Evolutionary conservation across 1,140 invertebrate species (phyloP).

Genomic region (Chionoecetes opilio): DNA sequence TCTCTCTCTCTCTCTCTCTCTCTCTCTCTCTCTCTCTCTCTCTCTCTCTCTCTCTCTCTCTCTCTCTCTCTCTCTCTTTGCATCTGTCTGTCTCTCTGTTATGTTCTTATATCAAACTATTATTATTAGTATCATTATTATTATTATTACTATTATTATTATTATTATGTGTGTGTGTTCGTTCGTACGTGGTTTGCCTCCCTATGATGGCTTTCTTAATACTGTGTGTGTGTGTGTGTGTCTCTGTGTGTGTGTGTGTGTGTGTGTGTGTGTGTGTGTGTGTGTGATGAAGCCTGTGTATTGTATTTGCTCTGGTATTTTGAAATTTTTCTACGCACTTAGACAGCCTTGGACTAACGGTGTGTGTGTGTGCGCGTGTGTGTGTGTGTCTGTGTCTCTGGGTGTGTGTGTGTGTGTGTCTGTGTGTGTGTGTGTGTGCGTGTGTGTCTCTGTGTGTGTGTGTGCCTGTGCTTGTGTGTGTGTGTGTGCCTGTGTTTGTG

Average conservation of each 20-base stretch:
- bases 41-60: background rate
- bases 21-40: background rate
- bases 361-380: background rate
- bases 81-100: too few relatives aligned
- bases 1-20: background rate
- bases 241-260: slow-evolving; percentile 38
- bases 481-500: too few relatives aligned
- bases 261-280: slow-evolving; percentile 44
- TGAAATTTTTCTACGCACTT: background rate
- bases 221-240: too few relatives aligned
- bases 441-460: too few relatives aligned
- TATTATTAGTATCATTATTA: background rate
- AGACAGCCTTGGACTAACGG: background rate
- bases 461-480: too few relatives aligned
- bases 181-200: too few relatives aligned
- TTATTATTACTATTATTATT: background rate
- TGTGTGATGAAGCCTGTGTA: background rate
- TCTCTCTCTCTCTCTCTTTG: background rate
- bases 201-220: too few relatives aligned
- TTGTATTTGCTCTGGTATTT: background rate
- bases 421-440: too few relatives aligned
- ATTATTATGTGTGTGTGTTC: background rate
- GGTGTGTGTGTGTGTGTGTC: too few relatives aligned
- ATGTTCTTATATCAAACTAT: background rate
- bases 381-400: background rate